Evolutionary conservation across 2,888 invertebrate genomes (phyloP), one percentile per base, ranked within the genome.

Genomic region (Tubiluchus corallicola): DNA sequence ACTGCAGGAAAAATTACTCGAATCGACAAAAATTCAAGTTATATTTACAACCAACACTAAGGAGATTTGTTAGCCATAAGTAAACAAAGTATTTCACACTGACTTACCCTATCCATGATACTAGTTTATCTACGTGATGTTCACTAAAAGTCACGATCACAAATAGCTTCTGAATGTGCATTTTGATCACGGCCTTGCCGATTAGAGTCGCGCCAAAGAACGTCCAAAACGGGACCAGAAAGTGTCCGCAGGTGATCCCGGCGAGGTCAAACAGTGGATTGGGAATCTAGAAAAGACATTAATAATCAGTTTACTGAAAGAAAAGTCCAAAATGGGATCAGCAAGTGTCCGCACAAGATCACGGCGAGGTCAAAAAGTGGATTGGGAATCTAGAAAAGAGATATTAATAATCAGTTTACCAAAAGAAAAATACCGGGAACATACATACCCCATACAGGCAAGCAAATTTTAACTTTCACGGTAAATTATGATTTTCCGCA

Each of bases 391-490:
- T 88, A 68, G 20, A 50, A 49, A n/a, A n/a, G n/a, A n/a, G n/a
- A n/a, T n/a, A n/a, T n/a, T n/a, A n/a, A n/a, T n/a, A n/a, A n/a
- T n/a, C n/a, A n/a, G n/a, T n/a, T n/a, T n/a, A n/a, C n/a, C n/a
- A n/a, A n/a, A 67, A 99, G 99, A 71, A 99, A 99, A 2, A 96
- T 98, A 90, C 94, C n/a, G n/a, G n/a, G n/a, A n/a, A n/a, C n/a
- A n/a, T n/a, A n/a, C n/a, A n/a, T n/a, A n/a, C n/a, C n/a, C n/a
- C n/a, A n/a, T n/a, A n/a, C n/a, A n/a, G n/a, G n/a, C n/a, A n/a
- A n/a, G n/a, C n/a, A n/a, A n/a, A n/a, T n/a, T n/a, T n/a, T n/a
- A n/a, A n/a, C n/a, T n/a, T n/a, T n/a, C n/a, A n/a, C n/a, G n/a
- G n/a, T n/a, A n/a, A n/a, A n/a, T n/a, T n/a, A n/a, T n/a, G n/a